Percentiles rank a stretch among this genome's conserved stretches.
phyloP scores from a whole-genome alignment of 2,797 vertebrate species.

The Picus viridis region DNA sequence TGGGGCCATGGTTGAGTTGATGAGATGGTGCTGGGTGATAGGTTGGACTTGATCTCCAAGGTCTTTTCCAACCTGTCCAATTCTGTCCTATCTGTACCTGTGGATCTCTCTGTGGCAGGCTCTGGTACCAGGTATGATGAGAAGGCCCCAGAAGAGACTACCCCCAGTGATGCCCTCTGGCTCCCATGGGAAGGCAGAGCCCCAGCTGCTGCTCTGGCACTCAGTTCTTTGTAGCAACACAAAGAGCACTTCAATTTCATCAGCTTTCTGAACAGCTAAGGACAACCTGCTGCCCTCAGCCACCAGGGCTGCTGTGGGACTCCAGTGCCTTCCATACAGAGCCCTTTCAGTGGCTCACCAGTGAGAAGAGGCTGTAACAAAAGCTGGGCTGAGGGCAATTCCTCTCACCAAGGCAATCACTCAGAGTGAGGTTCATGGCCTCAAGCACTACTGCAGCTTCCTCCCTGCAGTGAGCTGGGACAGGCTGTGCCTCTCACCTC shows the following conservation, averaged over 20 bases:
- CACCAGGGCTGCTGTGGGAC: no score
- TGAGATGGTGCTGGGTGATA: no score
- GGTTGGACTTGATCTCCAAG: no score
- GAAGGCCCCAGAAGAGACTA: neutral
- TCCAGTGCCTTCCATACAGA: neutral
- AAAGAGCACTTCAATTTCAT: neutral
- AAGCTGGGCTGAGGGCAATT: neutral
- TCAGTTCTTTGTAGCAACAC: neutral
- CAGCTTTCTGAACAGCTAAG: conserved; percentile 10
- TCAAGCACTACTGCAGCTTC: neutral
- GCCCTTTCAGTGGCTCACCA: neutral
- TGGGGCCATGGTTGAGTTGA: no score
- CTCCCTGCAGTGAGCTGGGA: fast-evolving
- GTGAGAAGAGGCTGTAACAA: neutral
- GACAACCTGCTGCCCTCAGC: conserved; percentile 64
- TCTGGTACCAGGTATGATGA: neutral
- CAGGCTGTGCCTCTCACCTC: neutral
- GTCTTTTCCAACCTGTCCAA: no score
- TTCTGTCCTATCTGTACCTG: no score
- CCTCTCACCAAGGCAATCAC: neutral
- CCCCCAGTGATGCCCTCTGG: neutral
- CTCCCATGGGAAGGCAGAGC: neutral
- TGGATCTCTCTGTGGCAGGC: no score
- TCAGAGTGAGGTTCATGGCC: neutral
- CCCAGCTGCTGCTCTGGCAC: neutral